phyloP scores from a whole-genome alignment of 2,113 vertebrate genomes.

The Petrocephalus microphthalmus region DNA sequence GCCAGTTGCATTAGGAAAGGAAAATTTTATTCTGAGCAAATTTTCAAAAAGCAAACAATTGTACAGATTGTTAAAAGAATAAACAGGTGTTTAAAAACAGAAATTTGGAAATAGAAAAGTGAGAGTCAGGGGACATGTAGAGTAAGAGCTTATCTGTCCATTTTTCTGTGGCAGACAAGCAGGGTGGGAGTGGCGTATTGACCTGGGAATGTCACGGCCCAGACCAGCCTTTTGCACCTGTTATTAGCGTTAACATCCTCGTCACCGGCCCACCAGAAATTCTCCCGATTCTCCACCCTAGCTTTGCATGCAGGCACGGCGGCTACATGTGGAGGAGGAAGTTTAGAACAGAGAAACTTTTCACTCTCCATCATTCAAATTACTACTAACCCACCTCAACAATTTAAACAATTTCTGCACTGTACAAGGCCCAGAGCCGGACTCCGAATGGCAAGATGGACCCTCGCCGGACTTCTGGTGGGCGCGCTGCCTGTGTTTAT shows the following conservation, averaged over 20 bases:
- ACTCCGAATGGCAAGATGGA: not conserved
- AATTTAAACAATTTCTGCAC: not conserved
- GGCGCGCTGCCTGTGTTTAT: not conserved
- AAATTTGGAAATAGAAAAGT: not conserved
- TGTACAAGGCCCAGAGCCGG: not conserved
- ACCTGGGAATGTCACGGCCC: not conserved
- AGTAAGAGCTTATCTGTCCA: not conserved
- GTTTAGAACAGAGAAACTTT: not conserved
- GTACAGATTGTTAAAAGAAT: not conserved
- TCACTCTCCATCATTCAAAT: not conserved
- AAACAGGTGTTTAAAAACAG: not conserved
- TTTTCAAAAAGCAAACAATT: not conserved
- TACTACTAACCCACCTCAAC: not conserved
- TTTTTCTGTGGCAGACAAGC: not conserved
- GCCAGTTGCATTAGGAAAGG: too few relatives aligned
- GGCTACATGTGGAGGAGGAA: not conserved
- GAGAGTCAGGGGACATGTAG: not conserved
- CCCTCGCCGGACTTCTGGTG: not conserved
- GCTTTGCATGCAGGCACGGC: not conserved
- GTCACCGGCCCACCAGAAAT: not conserved
- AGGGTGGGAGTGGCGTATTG: not conserved
- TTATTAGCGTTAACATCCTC: not conserved
- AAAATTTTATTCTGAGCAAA: not conserved
- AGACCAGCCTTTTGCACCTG: not conserved
- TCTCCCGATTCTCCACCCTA: not conserved